A percentile compares a stretch with the other conserved stretches of the same genome.
phyloP scores from a whole-genome alignment of 2,797 vertebrate species.

The Danio kyathit region DNA sequence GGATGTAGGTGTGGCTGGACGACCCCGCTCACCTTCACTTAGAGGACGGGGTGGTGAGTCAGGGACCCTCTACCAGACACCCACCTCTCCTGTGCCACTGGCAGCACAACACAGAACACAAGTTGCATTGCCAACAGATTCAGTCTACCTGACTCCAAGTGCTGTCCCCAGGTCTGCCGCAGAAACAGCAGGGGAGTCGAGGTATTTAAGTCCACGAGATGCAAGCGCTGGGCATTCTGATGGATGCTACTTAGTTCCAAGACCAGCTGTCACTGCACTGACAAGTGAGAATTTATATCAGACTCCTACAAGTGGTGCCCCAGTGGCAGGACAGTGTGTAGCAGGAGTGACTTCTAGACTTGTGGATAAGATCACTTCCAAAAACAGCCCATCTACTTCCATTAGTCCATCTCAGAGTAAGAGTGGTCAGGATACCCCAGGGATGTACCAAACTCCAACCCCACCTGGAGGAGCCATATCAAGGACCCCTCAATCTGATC shows the following conservation, averaged over 20 bases:
- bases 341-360: slow-evolving; percentile 32
- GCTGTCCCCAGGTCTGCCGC: slow-evolving; percentile 64
- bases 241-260: slow-evolving; percentile 80
- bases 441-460: slow-evolving; percentile 78
- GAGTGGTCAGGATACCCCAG: slow-evolving; percentile 67
- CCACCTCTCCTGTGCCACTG: slow-evolving; percentile 66
- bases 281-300: slow-evolving; percentile 81
- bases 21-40: slow-evolving; percentile 80
- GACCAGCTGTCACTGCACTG: slow-evolving; percentile 71
- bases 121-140: slow-evolving; percentile 69
- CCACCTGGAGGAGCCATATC: slow-evolving; percentile 64
- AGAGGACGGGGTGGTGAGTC: slow-evolving; percentile 74
- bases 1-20: slow-evolving; percentile 71
- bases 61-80: slow-evolving; percentile 77
- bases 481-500: slow-evolving; percentile 68
- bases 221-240: slow-evolving; percentile 68
- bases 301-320: slow-evolving; percentile 72
- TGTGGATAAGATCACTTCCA: slow-evolving; percentile 50
- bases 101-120: slow-evolving; percentile 68
- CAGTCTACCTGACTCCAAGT: slow-evolving; percentile 77
- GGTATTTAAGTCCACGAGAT: slow-evolving; percentile 78
- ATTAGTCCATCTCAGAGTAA: slow-evolving; percentile 61
- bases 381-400: slow-evolving; percentile 44
- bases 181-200: slow-evolving; percentile 72
- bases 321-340: slow-evolving; percentile 42